Percentiles rank a stretch among this genome's conserved stretches.
phyloP scores from a whole-genome alignment of 2,113 vertebrate genomes.

The Oenanthe melanoleuca region DNA sequence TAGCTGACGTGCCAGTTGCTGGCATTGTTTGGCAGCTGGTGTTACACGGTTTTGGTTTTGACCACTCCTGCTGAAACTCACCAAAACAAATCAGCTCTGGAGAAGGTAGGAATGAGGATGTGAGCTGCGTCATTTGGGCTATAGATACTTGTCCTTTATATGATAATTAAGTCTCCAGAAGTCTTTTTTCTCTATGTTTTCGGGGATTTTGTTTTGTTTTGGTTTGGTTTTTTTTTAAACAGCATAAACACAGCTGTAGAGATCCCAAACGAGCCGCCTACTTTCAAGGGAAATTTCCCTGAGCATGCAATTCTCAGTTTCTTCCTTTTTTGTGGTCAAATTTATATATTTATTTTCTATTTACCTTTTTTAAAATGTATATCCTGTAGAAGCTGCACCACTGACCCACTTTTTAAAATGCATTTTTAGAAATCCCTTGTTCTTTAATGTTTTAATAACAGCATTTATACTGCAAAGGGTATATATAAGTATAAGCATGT shows the following conservation, averaged over 20 bases:
- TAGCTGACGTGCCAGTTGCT: rapidly evolving
- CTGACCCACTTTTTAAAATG: constrained; percentile 30
- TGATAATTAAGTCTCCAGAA: not conserved
- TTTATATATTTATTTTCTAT: not conserved
- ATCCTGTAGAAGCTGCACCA: not conserved
- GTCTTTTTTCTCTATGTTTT: not conserved
- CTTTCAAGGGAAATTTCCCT: not conserved
- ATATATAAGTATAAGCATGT: no score
- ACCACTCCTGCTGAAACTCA: not conserved
- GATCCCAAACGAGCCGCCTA: not conserved
- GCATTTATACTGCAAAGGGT: not conserved
- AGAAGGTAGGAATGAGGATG: not conserved
- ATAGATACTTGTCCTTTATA: not conserved
- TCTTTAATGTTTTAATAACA: not conserved
- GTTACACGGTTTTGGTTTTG: not conserved
- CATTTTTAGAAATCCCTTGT: not conserved
- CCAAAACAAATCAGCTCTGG: not conserved
- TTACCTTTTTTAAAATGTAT: not conserved
- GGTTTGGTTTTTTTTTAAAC: not conserved
- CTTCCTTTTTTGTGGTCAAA: not conserved
- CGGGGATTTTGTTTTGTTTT: no score
- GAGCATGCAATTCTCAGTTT: not conserved
- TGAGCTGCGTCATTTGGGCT: not conserved
- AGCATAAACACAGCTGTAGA: not conserved
- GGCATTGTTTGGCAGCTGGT: not conserved